Evolutionary conservation across 2,888 invertebrate genomes (phyloP).

Genomic region (Leucoma salicis): DNA sequence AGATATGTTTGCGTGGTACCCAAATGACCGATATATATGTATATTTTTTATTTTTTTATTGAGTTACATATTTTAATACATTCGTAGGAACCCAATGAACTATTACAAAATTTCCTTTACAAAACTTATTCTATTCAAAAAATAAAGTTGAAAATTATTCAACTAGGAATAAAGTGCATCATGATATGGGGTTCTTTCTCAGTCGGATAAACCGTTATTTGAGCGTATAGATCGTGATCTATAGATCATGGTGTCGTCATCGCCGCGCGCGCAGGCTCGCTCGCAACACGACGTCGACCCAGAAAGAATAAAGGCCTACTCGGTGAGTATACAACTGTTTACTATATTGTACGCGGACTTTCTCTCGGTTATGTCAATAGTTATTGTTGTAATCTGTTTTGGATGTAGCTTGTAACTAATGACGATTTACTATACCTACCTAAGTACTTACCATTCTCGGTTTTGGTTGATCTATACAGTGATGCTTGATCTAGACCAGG

Average conservation of each 20-base stretch:
- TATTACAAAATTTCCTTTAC: background rate
- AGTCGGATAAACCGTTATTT: conserved; percentile 34
- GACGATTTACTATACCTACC: too few relatives aligned
- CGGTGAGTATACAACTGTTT: conserved; percentile 59
- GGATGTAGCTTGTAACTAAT: background rate
- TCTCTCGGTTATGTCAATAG: conserved; percentile 20
- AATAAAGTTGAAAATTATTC: conserved; percentile 6
- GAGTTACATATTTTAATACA: too few relatives aligned
- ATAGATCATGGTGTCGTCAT: conserved; percentile 79
- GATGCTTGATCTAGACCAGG: too few relatives aligned
- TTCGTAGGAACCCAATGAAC: conserved; percentile 8
- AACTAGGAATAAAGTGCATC: conserved; percentile 25
- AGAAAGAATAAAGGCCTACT: conserved; percentile 76
- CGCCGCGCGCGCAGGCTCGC: conserved; percentile 74
- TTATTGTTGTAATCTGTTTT: background rate
- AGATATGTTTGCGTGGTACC: too few relatives aligned
- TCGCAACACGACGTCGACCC: conserved; percentile 75
- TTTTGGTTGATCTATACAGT: too few relatives aligned
- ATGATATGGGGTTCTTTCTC: conserved; percentile 30
- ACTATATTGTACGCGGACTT: conserved; percentile 13
- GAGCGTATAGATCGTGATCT: conserved; percentile 60
- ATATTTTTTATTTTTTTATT: too few relatives aligned
- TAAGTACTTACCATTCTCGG: too few relatives aligned
- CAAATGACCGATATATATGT: too few relatives aligned
- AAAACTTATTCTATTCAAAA: background rate